These are phyloP conservation scores for Drosophila monieri DNA, from an alignment of 2,888 invertebrate genomes.

Conservation along the genomic window DNA sequence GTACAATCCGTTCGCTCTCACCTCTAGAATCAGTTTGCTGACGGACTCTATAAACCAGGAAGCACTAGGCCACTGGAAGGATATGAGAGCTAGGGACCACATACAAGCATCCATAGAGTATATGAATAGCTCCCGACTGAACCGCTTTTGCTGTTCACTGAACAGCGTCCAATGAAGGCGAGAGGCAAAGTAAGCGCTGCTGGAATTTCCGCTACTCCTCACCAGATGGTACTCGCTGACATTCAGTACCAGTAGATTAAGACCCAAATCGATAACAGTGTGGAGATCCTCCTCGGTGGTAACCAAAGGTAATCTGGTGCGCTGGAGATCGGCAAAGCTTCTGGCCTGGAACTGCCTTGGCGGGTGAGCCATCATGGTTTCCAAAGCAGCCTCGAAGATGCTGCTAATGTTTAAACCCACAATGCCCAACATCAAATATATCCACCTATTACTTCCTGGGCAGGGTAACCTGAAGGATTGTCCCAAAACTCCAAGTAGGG, in stretches of 20 bases:
- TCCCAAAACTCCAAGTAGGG: slow-evolving; percentile 63
- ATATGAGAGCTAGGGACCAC: slow-evolving; percentile 30
- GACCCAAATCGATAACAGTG: not conserved
- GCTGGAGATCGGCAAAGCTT: slow-evolving; percentile 50
- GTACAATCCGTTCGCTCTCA: slow-evolving; percentile 52
- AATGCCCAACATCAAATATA: slow-evolving; percentile 52
- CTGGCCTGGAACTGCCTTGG: slow-evolving; percentile 57
- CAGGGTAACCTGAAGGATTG: slow-evolving; percentile 50
- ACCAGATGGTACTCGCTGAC: slow-evolving; percentile 31
- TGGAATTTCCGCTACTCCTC: slow-evolving; percentile 52
- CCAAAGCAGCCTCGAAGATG: slow-evolving; percentile 61
- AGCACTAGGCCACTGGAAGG: slow-evolving; percentile 50
- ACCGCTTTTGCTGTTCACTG: slow-evolving; percentile 61
- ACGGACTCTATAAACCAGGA: slow-evolving; percentile 56
- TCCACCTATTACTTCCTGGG: slow-evolving; percentile 22
- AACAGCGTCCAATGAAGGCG: slow-evolving; percentile 57
- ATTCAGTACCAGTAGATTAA: slow-evolving; percentile 18
- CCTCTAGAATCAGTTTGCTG: slow-evolving; percentile 51
- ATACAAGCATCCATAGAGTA: slow-evolving; percentile 62
- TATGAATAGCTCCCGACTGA: slow-evolving; percentile 54
- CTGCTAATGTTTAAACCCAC: slow-evolving; percentile 58
- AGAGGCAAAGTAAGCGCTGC: slow-evolving; percentile 54
- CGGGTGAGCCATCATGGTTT: slow-evolving; percentile 62
- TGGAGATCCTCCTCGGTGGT: slow-evolving; percentile 21
- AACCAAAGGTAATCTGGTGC: slow-evolving; percentile 32